Evolutionary conservation across 2,797 vertebrate species (phyloP).

Genomic region (Notolabrus celidotus): DNA sequence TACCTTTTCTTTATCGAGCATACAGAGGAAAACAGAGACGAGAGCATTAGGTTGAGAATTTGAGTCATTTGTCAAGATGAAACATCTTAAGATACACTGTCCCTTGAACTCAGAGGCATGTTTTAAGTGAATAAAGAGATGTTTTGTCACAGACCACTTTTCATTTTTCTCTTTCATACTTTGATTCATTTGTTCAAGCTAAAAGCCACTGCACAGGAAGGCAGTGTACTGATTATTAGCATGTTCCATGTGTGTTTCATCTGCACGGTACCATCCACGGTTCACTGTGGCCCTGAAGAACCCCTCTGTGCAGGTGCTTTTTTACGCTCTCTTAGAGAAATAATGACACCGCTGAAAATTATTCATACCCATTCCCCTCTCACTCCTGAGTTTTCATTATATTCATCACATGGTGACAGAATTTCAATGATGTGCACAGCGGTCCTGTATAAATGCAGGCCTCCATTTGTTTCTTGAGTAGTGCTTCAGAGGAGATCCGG

Average conservation of each 20-base stretch:
- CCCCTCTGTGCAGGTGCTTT: conserved; percentile 19
- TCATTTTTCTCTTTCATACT: not conserved
- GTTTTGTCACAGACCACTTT: conserved; percentile 7
- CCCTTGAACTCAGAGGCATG: conserved; percentile 13
- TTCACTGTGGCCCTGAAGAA: conserved; percentile 20
- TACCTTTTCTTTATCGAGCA: too few species aligned
- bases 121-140: not conserved
- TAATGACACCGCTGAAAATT: conserved; percentile 51
- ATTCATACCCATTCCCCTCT: conserved; percentile 49
- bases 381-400: conserved; percentile 46
- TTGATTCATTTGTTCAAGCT: conserved; percentile 31
- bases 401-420: conserved; percentile 51
- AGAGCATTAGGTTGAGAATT: too few species aligned
- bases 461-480: conserved; percentile 57
- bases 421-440: conserved; percentile 58
- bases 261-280: conserved; percentile 1
- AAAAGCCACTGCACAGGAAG: not conserved
- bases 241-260: conserved; percentile 33
- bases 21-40: too few species aligned
- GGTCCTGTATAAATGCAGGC: conserved; percentile 48
- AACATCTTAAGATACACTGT: too few species aligned
- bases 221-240: conserved; percentile 15
- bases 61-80: too few species aligned
- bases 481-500: conserved; percentile 37
- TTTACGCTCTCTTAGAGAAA: conserved; percentile 38